Conservation (phyloP, 1,140 invertebrate genomes). For the Aporrectodea caliginosa region DNA sequence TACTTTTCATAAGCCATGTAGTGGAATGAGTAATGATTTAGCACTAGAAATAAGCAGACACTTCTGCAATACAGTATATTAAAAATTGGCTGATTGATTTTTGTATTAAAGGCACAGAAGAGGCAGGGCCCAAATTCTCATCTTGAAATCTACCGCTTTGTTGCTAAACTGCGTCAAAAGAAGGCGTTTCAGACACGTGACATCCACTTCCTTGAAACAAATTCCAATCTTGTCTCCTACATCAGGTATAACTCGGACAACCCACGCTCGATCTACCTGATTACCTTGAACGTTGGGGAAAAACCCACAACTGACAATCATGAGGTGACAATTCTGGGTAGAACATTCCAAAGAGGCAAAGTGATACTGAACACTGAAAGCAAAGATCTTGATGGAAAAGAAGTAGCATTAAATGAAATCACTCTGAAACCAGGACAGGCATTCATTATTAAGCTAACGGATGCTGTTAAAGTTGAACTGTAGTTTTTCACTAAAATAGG, state of each 20-base stretch:
- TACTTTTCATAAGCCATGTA: no score
- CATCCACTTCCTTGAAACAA: neutral
- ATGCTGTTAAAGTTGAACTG: neutral
- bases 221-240: neutral
- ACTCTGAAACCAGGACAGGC: neutral
- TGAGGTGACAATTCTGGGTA: neutral
- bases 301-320: neutral
- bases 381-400: neutral
- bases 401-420: neutral
- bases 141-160: neutral
- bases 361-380: neutral
- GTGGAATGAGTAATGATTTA: no score
- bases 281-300: neutral
- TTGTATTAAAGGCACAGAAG: neutral
- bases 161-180: neutral
- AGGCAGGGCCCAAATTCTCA: neutral
- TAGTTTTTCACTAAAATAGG: no score
- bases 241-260: neutral
- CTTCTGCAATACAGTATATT: no score
- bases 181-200: neutral
- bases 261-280: neutral
- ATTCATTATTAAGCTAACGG: neutral
- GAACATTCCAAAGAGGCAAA: neutral
- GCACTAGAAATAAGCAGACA: no score
- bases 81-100: no score